Conservation (phyloP, 2,113 vertebrate genomes). For the Syngnathoides biaculeatus region DNA sequence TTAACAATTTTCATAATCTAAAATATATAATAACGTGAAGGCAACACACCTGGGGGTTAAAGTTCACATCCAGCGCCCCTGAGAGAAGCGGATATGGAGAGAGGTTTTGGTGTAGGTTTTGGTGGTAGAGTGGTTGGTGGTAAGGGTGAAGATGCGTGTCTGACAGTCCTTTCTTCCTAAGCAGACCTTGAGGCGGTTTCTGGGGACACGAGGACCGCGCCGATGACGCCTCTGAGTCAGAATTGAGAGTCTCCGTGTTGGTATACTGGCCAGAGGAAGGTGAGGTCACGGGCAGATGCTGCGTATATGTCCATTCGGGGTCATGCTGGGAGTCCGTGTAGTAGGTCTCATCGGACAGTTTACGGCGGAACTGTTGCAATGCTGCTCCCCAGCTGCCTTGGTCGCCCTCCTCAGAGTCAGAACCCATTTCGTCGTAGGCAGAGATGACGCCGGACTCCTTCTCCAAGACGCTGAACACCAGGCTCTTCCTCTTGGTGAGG, state of each 20-base stretch:
- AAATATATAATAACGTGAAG: not conserved
- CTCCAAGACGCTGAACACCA: constrained; percentile 83
- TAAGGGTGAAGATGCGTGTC: constrained; percentile 56
- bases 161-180: constrained; percentile 69
- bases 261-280: constrained; percentile 80
- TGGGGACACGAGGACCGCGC: constrained; percentile 72
- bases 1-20: not conserved
- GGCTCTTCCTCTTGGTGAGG: constrained; percentile 85
- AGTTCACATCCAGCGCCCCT: constrained; percentile 85
- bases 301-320: constrained; percentile 75
- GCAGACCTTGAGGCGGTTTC: constrained; percentile 53
- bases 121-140: constrained; percentile 48
- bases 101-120: constrained; percentile 50
- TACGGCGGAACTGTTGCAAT: constrained; percentile 61
- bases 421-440: constrained; percentile 89
- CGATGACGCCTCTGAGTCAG: constrained; percentile 86
- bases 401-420: constrained; percentile 76
- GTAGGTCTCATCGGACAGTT: constrained; percentile 73
- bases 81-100: constrained; percentile 43
- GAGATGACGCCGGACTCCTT: constrained; percentile 82
- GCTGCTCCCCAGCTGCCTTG: constrained; percentile 65
- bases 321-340: constrained; percentile 74
- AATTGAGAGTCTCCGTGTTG: constrained; percentile 83
- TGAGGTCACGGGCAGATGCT: constrained; percentile 74
- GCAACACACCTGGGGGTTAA: constrained; percentile 78